A percentile compares a stretch with the other conserved stretches of the same genome.
phyloP scores from a whole-genome alignment of 2,113 vertebrate species.

The Pituophis catenifer region DNA sequence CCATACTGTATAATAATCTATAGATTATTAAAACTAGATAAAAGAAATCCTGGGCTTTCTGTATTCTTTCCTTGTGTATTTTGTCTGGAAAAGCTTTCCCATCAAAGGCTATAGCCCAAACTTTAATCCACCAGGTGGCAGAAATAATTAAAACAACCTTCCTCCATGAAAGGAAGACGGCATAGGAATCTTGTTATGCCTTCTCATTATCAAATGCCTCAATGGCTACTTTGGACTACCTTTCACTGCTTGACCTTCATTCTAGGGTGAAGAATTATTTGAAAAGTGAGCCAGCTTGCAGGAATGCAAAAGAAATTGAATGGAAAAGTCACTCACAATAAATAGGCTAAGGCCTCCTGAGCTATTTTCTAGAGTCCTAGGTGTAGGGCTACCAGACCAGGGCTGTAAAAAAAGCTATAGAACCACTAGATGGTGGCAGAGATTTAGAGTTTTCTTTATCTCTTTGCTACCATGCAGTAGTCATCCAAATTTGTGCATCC shows the following conservation, averaged over 20 bases:
- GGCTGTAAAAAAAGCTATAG: neutral
- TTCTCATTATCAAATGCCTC: neutral
- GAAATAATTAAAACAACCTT: neutral
- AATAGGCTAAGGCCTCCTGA: neutral
- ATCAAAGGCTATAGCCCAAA: neutral
- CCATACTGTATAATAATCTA: neutral
- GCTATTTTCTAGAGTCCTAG: neutral
- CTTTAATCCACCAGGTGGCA: constrained; percentile 17
- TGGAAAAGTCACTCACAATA: neutral
- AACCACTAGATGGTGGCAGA: neutral
- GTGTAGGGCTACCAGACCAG: neutral
- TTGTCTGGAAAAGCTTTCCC: neutral
- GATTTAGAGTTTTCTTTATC: neutral
- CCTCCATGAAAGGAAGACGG: neutral
- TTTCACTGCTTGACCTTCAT: neutral
- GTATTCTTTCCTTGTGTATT: neutral
- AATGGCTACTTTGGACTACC: neutral
- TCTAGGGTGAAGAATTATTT: neutral
- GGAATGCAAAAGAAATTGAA: accelerated
- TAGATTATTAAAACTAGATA: neutral
- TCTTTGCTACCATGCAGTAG: neutral
- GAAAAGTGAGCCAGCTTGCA: neutral
- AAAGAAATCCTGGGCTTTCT: neutral
- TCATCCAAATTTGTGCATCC: neutral
- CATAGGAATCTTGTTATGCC: neutral